Conservation (phyloP, 2,888 invertebrate species). For the Apotomis capreana region DNA sequence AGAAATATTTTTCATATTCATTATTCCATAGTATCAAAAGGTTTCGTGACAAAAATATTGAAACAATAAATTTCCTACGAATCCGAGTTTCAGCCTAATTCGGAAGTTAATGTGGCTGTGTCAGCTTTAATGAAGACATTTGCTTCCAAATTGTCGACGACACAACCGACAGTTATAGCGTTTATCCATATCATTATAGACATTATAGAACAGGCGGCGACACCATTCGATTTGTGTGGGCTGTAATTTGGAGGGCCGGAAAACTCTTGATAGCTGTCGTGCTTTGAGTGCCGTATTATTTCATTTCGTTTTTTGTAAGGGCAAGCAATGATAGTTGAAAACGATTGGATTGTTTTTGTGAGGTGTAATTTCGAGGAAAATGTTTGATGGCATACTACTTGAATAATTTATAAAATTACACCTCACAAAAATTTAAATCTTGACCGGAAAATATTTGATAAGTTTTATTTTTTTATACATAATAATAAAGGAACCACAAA, state of each 20-base stretch:
- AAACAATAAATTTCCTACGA: not conserved
- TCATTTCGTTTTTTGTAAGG: not conserved
- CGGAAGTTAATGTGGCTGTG: conserved; percentile 6
- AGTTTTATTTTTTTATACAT: too few species aligned
- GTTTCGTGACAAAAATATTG: too few species aligned
- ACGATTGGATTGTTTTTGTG: too few species aligned
- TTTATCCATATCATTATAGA: conserved; percentile 4
- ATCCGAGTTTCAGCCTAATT: not conserved
- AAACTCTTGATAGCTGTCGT: not conserved
- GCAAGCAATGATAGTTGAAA: too few species aligned
- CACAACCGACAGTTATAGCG: not conserved
- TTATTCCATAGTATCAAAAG: too few species aligned
- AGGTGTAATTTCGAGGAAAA: not conserved
- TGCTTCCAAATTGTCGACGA: conserved; percentile 14
- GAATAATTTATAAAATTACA: too few species aligned
- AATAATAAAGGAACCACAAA: too few species aligned
- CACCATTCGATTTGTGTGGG: not conserved
- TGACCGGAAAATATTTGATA: too few species aligned
- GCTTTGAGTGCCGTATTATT: not conserved
- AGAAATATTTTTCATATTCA: too few species aligned
- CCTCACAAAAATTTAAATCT: too few species aligned
- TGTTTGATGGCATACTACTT: too few species aligned
- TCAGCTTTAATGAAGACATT: conserved; percentile 12
- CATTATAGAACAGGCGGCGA: not conserved
- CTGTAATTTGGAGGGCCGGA: conserved; percentile 9